Evolutionary conservation across 2,113 vertebrate species (phyloP), one percentile per base, ranked within the genome.

Genomic region (Microtus montanus): DNA sequence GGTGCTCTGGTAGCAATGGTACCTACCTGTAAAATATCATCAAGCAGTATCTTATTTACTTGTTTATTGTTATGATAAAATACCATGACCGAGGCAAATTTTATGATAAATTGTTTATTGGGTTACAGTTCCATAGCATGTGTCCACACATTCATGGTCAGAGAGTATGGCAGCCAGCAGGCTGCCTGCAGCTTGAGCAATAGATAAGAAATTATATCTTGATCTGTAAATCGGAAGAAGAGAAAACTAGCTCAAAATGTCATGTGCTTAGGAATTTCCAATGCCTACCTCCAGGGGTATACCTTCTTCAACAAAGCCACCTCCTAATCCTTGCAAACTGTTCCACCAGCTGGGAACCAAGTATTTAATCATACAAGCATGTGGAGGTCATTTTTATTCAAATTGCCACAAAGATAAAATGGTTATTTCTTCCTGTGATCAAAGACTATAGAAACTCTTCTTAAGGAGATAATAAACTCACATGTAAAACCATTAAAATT

Each of bases 61-160:
- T 82, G 24, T 82, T 5, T 82, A 38, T 82, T 58, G 78, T 35
- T 82, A 22, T 22, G 20, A 22, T 26, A 82, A 82, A 80, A 82
- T 58, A 58, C 35, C 20, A 22, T n/a, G 78, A 38, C 22, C 52
- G 14, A 58, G 10, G 19, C 52, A 13, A 80, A n/a, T n/a, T 80
- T 11, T 38, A 58, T 58, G 22, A 38, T 82, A 58, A 38, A 74
- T 7, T n/a, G 10, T 58, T 58, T 38, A 58, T 38, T 82, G 52
- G 5, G 5, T 38, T 82, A 58, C 3, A 38, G 30, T 14, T n/a
- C n/a, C 52, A 38, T 6, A 80, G 10, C 3, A 7, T 80, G 49
- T 12, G 5, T 54, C 49, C 10, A n/a, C 2, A 12, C 30, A n/a
- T 24, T 80, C 33, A 54, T 13, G 1, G 11, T 20, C 1, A 4